phyloP scores from a whole-genome alignment of 2,888 invertebrate species.

The Drosophila anomelani region DNA sequence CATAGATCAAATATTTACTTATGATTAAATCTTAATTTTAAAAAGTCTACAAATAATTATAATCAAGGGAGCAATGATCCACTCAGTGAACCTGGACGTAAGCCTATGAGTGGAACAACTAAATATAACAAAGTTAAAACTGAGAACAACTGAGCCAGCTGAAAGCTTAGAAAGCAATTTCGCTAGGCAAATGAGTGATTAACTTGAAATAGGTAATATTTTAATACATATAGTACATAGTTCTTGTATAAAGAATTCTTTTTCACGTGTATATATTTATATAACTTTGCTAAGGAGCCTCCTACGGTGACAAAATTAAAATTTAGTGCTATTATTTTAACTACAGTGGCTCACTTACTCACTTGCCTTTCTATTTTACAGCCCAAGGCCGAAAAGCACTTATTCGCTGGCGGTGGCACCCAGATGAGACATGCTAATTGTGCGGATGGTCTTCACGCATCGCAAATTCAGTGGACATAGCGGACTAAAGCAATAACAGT shows the following conservation, averaged over 20 bases:
- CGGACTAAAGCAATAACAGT: slow-evolving; percentile 48
- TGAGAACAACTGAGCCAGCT: not conserved
- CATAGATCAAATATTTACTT: not conserved
- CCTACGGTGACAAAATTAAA: not conserved
- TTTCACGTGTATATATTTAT: too few species aligned
- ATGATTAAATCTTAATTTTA: not conserved
- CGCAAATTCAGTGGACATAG: slow-evolving; percentile 50
- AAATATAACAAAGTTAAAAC: not conserved
- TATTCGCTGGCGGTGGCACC: slow-evolving; percentile 14
- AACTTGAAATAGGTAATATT: not conserved
- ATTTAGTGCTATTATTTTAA: not conserved
- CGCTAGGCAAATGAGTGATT: not conserved
- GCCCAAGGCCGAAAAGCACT: slow-evolving; percentile 27
- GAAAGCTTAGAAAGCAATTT: not conserved
- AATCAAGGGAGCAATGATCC: not conserved
- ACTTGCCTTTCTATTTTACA: slow-evolving; percentile 44
- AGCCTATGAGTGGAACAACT: not conserved
- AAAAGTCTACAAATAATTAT: not conserved
- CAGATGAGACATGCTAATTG: slow-evolving; percentile 77
- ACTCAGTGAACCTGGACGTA: too few species aligned
- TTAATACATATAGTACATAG: too few species aligned
- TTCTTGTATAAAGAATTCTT: not conserved
- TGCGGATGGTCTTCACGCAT: slow-evolving; percentile 61
- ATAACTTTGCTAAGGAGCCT: not conserved
- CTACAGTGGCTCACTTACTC: not conserved